phyloP scores from a whole-genome alignment of 2,888 invertebrate species.

The Drosophila helvetica region DNA sequence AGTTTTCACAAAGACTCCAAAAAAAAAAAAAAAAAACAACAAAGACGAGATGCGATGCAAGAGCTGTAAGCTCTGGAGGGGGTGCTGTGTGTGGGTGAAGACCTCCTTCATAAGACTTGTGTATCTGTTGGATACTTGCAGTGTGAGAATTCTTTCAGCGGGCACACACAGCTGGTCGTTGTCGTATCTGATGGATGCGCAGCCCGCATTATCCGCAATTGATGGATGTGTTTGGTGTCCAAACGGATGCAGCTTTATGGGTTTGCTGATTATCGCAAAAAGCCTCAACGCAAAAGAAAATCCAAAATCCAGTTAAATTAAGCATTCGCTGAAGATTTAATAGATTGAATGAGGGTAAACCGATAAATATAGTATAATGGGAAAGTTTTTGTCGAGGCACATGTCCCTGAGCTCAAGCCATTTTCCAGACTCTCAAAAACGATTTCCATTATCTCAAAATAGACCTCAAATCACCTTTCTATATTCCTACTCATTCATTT shows the following conservation, averaged over 20 bases:
- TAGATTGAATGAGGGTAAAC: background rate
- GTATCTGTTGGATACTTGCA: constrained; percentile 9
- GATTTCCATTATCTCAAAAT: background rate
- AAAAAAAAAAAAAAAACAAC: background rate
- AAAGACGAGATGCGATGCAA: constrained; percentile 3
- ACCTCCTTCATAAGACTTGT: constrained; percentile 1
- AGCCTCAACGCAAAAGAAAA: constrained; percentile 22
- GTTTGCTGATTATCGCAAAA: constrained; percentile 12
- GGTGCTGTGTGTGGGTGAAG: constrained; percentile 37
- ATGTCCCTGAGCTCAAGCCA: too few relatives aligned
- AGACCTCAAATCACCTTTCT: background rate
- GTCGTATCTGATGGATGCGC: constrained; percentile 25
- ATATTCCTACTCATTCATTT: too few relatives aligned
- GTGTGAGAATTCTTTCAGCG: constrained; percentile 30
- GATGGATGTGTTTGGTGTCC: constrained; percentile 30
- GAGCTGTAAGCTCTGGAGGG: constrained; percentile 18
- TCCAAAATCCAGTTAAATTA: constrained; percentile 8
- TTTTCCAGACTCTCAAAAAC: background rate
- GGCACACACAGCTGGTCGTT: constrained; percentile 20
- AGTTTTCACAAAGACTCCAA: constrained; percentile 33
- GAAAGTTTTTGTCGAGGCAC: background rate
- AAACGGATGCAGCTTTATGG: constrained; percentile 27
- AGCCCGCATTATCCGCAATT: constrained; percentile 28
- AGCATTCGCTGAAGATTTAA: constrained; percentile 3
- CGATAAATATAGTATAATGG: background rate